Base-by-base conservation (phyloP, 1,140 invertebrate genomes). In the Saccostrea echinata region DNA sequence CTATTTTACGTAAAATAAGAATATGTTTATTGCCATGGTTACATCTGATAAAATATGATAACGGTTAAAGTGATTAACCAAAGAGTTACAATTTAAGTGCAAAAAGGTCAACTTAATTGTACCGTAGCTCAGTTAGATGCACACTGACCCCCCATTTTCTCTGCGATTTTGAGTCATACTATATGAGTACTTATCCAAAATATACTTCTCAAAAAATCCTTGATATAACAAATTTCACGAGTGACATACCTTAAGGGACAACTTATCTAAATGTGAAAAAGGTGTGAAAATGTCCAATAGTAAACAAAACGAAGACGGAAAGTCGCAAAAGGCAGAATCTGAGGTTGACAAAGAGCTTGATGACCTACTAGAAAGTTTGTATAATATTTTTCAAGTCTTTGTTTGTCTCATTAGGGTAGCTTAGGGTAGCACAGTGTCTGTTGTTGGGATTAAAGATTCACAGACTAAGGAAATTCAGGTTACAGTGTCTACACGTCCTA, bases 281-380 rank as follows among this genome's bases (percentile, higher is more conserved):
- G 84, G 84, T 27, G 84, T 84, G 55, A 84, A 68, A 43, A 57
- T 61, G 84, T 35, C 84, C 35, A 30, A 84, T 24, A 43, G 24
- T 64, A 53, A 84, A 35, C 51, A 61, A 18, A 61, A 33, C 33
- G 53, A 61, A 61, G 52, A 84, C 3, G 9, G 33, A 12, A 57
- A 53, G 33, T 27, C 11, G n/a, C 13, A 3, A 18, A 33, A 84
- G 33, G 52, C 51, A 21, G 57, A 84, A 84, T 84, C 57, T 35
- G 84, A 87, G 81, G 85, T 84, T 71, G 91, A 92, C 55, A 27
- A 86, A 55, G 91, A 92, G 89, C 68, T 92, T 57, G 85, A 90
- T 84, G 84, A 90, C n/a, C 83, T 92, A 9, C 88, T 92, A 84
- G 90, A 92, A 52, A 90, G 91, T 92, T 76, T 55, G 90, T 87